Evolutionary conservation across 2,888 invertebrate genomes (phyloP).

Genomic region (Merodon equestris): DNA sequence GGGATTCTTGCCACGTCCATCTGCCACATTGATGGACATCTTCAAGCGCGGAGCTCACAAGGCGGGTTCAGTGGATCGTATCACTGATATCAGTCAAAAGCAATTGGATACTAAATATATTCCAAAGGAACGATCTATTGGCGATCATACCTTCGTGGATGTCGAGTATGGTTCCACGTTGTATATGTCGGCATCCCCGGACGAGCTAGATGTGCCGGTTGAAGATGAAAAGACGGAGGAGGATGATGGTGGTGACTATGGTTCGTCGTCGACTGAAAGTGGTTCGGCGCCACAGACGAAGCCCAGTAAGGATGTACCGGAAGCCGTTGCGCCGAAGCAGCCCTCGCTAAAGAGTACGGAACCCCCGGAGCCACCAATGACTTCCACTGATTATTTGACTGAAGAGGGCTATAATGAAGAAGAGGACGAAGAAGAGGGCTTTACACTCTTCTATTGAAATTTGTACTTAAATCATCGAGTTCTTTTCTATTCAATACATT

Average conservation of each 20-base stretch:
- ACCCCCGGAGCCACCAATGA: slow-evolving; percentile 2
- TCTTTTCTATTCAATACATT: neutral
- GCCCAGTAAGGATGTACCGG: slow-evolving; percentile 1
- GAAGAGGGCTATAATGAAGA: slow-evolving; percentile 68
- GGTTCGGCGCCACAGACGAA: slow-evolving; percentile 1
- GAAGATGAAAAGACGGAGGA: slow-evolving; percentile 75
- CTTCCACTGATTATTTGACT: slow-evolving; percentile 14
- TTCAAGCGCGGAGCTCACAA: slow-evolving; percentile 72
- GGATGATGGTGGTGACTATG: slow-evolving; percentile 71
- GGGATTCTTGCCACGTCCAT: slow-evolving; percentile 83
- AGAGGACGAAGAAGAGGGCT: slow-evolving; percentile 74
- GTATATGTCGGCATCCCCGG: slow-evolving; percentile 76
- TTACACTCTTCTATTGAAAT: slow-evolving; percentile 74
- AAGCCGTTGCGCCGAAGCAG: slow-evolving; percentile 1
- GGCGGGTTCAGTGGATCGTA: slow-evolving; percentile 65
- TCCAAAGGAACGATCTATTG: slow-evolving; percentile 65
- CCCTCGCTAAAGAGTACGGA: slow-evolving; percentile 19
- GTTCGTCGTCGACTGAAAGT: slow-evolving; percentile 62
- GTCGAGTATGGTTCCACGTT: slow-evolving; percentile 76
- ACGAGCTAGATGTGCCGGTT: slow-evolving; percentile 73
- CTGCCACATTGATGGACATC: slow-evolving; percentile 73
- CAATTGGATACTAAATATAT: slow-evolving; percentile 70
- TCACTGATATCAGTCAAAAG: slow-evolving; percentile 71
- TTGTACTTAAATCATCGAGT: neutral
- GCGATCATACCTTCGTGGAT: slow-evolving; percentile 73